Evolutionary conservation across 2,888 invertebrate species (phyloP).

Genomic region (Amiota minor): DNA sequence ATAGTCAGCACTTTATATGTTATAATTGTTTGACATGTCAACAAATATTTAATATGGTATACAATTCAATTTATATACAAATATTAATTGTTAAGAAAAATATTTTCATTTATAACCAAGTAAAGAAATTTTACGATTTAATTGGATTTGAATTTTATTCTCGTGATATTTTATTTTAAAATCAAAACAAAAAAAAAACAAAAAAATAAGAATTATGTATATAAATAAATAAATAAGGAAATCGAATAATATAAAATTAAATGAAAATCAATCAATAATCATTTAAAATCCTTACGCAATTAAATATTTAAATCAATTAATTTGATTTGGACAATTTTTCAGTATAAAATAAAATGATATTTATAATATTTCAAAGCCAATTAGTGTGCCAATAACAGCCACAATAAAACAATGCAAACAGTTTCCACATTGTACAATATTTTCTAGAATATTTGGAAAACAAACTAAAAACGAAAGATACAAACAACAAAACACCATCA

Average conservation of each 20-base stretch:
- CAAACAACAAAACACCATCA: neutral
- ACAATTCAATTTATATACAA: no score
- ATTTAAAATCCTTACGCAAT: neutral
- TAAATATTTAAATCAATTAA: slow-evolving; percentile 51
- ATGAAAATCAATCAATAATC: neutral
- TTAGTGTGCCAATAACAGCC: slow-evolving; percentile 39
- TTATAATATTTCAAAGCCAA: slow-evolving; percentile 37
- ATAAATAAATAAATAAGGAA: neutral
- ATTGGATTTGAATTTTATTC: no score
- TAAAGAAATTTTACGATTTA: no score
- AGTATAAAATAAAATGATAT: slow-evolving; percentile 6
- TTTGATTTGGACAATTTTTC: slow-evolving; percentile 20
- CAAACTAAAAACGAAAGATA: neutral
- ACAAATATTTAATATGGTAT: no score
- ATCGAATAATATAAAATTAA: neutral
- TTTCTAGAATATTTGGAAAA: neutral
- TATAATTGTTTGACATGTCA: no score
- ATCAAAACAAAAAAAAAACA: no score
- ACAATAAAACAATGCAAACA: slow-evolving; percentile 38
- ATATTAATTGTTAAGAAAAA: no score
- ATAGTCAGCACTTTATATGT: no score
- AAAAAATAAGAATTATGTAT: no score
- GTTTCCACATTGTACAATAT: neutral
- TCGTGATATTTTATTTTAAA: no score
- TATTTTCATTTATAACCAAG: no score